These are phyloP conservation scores for Hololepta plana DNA, from an alignment of 2,888 invertebrate genomes.

Conservation along the genomic window DNA sequence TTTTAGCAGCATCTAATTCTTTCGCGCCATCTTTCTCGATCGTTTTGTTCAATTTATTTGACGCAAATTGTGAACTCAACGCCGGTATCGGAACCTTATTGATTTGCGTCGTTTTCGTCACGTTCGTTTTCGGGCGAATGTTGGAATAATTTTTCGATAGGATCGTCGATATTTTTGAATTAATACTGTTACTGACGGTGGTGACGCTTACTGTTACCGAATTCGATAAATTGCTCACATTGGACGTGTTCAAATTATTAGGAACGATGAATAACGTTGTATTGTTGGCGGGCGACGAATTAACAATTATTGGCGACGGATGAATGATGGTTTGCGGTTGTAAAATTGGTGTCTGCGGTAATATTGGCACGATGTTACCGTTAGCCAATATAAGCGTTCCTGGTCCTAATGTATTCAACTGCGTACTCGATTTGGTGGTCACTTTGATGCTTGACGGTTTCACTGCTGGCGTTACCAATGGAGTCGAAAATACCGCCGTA, in stretches of 20 bases:
- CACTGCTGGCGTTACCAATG: slow-evolving; percentile 17
- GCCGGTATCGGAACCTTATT: slow-evolving; percentile 28
- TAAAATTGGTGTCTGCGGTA: slow-evolving; percentile 15
- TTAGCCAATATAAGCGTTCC: slow-evolving; percentile 25
- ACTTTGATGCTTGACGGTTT: slow-evolving; percentile 11
- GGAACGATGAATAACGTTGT: slow-evolving; percentile 11
- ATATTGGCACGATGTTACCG: slow-evolving; percentile 21
- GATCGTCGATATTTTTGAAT: no score
- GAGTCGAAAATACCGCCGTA: slow-evolving; percentile 16
- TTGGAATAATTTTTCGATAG: no score
- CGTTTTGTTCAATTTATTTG: slow-evolving; percentile 8
- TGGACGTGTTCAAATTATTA: no score
- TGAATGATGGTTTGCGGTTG: slow-evolving; percentile 13
- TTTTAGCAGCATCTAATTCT: slow-evolving; percentile 7
- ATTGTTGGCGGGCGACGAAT: slow-evolving; percentile 11
- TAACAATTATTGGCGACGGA: slow-evolving; percentile 13
- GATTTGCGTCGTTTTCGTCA: slow-evolving; percentile 23
- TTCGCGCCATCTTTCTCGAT: slow-evolving; percentile 1
- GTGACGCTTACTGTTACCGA: no score
- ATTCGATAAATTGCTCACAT: no score
- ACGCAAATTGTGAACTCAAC: slow-evolving; percentile 19
- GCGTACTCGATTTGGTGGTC: slow-evolving; percentile 11
- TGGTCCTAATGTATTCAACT: slow-evolving; percentile 18
- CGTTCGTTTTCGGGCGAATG: no score
- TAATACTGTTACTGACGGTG: no score